Conservation (phyloP, 2,888 invertebrate species). For the Fragum whitleyi region DNA sequence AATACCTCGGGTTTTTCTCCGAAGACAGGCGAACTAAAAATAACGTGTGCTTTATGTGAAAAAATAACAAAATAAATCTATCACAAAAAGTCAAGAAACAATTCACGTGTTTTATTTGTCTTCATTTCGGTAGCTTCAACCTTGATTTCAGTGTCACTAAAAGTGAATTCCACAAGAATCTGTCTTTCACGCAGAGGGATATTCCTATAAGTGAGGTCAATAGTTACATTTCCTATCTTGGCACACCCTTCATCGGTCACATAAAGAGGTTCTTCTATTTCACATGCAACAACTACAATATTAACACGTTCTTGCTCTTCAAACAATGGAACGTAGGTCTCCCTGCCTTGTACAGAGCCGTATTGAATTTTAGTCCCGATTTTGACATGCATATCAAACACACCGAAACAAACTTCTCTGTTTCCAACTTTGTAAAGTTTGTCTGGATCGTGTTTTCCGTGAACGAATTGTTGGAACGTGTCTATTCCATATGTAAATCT, state of each 20-base stretch:
- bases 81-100: conserved; percentile 8
- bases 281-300: not conserved
- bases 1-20: too few relatives aligned
- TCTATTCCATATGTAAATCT: not conserved
- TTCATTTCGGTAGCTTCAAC: not conserved
- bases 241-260: not conserved
- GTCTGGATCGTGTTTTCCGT: not conserved
- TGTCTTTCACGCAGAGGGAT: not conserved
- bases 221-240: not conserved
- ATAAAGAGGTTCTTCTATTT: not conserved
- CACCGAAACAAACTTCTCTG: not conserved
- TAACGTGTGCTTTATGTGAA: too few relatives aligned
- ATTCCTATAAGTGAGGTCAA: not conserved
- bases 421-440: not conserved
- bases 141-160: conserved; percentile 10
- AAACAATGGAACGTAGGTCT: not conserved
- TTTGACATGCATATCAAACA: not conserved
- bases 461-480: not conserved
- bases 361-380: not conserved
- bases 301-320: not conserved
- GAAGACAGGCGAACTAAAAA: too few relatives aligned
- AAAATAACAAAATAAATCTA: too few relatives aligned
- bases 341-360: not conserved
- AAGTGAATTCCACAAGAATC: not conserved
- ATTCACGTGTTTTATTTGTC: not conserved